phyloP scores from a whole-genome alignment of 2,888 invertebrate genomes.

The Chloroclystis v-ata region DNA sequence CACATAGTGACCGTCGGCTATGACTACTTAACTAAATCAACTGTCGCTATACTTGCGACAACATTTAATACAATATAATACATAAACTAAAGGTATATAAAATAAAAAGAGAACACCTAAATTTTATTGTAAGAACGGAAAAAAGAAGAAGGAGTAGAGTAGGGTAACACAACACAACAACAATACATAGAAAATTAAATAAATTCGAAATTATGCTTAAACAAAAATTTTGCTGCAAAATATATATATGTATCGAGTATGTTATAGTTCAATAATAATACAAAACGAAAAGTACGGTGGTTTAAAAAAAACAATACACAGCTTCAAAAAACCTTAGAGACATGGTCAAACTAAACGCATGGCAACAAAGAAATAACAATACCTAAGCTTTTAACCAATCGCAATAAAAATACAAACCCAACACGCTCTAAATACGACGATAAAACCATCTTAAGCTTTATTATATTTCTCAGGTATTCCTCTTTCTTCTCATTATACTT shows the following conservation, averaged over 20 bases:
- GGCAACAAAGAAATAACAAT: neutral
- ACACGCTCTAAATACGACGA: neutral
- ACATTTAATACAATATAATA: too few species aligned
- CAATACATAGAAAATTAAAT: too few species aligned
- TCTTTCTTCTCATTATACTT: neutral
- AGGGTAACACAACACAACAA: too few species aligned
- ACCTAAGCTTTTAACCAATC: neutral
- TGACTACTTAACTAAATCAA: too few species aligned
- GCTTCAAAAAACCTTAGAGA: conserved; percentile 39
- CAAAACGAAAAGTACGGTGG: conserved; percentile 29
- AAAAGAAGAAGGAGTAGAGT: too few species aligned
- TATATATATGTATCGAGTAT: conserved; percentile 30
- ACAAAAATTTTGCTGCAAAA: too few species aligned
- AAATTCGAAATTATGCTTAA: too few species aligned
- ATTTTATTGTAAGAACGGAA: too few species aligned
- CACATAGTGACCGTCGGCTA: too few species aligned
- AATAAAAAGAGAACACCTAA: too few species aligned
- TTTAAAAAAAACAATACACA: conserved; percentile 33
- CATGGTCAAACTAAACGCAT: conserved; percentile 3
- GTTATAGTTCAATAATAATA: conserved; percentile 27
- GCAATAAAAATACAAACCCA: conserved; percentile 2
- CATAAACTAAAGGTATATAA: too few species aligned
- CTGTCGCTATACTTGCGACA: too few species aligned
- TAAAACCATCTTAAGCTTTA: neutral
- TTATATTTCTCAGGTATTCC: neutral